Percentiles rank a stretch among this genome's conserved stretches.
phyloP scores from a whole-genome alignment of 2,888 invertebrate species.

The Pterostichus niger region DNA sequence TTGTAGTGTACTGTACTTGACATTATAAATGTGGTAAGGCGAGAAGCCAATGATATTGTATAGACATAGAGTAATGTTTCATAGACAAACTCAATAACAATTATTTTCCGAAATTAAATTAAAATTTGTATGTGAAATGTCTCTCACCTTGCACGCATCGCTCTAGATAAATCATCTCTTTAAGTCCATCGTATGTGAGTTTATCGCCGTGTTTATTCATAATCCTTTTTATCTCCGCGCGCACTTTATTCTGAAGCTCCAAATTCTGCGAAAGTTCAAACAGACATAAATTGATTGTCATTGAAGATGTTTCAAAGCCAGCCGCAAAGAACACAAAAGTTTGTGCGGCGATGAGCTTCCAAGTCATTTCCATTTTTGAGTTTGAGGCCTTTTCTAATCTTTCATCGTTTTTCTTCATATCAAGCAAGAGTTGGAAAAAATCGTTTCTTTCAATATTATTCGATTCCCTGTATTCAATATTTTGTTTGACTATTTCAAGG shows the following conservation, averaged over 20 bases:
- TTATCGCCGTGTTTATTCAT: conserved; percentile 62
- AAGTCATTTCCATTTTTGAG: conserved; percentile 48
- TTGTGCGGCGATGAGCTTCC: conserved; percentile 60
- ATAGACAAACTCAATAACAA: no score
- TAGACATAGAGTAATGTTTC: no score
- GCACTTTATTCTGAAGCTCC: conserved; percentile 61
- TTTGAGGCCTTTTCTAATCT: neutral
- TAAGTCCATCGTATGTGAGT: conserved; percentile 59
- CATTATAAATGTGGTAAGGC: no score
- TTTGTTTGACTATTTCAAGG: conserved; percentile 54
- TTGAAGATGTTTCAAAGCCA: conserved; percentile 67
- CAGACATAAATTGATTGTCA: conserved; percentile 63
- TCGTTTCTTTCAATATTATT: conserved; percentile 57
- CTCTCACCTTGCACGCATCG: conserved; percentile 51
- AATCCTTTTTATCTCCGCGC: conserved; percentile 59
- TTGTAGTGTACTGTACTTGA: no score
- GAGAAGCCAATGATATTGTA: no score
- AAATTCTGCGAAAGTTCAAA: conserved; percentile 61
- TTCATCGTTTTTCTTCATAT: conserved; percentile 62
- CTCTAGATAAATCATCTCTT: conserved; percentile 57
- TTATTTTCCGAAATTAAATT: neutral
- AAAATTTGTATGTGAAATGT: neutral
- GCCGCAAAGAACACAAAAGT: conserved; percentile 67
- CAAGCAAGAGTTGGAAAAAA: conserved; percentile 53
- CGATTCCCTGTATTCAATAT: conserved; percentile 45